A percentile compares a stretch with the other conserved stretches of the same genome.
Conservation (phyloP, 2,797 vertebrate species). For the Parambassis ranga region DNA sequence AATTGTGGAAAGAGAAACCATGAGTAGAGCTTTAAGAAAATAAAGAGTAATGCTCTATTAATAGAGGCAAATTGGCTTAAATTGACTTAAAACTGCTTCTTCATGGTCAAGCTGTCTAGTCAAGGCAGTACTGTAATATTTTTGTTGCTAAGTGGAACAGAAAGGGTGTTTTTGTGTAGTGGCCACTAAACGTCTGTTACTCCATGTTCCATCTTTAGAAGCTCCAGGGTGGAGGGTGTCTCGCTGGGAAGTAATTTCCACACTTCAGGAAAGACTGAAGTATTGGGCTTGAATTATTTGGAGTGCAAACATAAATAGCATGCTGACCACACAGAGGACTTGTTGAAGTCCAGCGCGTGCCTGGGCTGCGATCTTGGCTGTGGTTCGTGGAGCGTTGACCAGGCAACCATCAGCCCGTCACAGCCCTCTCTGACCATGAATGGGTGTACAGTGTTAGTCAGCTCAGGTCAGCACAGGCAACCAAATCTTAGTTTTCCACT, state of each 20-base stretch:
- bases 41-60: conserved; percentile 9
- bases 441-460: conserved; percentile 82
- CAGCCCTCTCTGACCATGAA: conserved; percentile 70
- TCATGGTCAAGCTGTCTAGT: conserved; percentile 9
- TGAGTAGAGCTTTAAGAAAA: conserved; percentile 41
- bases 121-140: conserved; percentile 22
- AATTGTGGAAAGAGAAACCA: background rate
- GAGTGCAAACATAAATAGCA: conserved; percentile 35
- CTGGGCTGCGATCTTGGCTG: conserved; percentile 66
- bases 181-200: conserved; percentile 32
- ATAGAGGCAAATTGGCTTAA: conserved; percentile 20
- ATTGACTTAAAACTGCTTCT: background rate
- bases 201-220: conserved; percentile 63
- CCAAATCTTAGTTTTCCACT: conserved; percentile 48
- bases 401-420: conserved; percentile 54
- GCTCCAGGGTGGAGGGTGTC: conserved; percentile 46
- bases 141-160: conserved; percentile 67
- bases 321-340: conserved; percentile 43
- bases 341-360: conserved; percentile 59
- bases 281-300: conserved; percentile 52
- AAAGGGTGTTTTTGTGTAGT: conserved; percentile 33
- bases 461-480: conserved; percentile 57
- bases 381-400: conserved; percentile 76
- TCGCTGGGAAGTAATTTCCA: conserved; percentile 51
- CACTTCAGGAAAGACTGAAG: conserved; percentile 73